Evolutionary conservation across 2,797 vertebrate species (phyloP).

Genomic region (Cossypha niveicapilla): DNA sequence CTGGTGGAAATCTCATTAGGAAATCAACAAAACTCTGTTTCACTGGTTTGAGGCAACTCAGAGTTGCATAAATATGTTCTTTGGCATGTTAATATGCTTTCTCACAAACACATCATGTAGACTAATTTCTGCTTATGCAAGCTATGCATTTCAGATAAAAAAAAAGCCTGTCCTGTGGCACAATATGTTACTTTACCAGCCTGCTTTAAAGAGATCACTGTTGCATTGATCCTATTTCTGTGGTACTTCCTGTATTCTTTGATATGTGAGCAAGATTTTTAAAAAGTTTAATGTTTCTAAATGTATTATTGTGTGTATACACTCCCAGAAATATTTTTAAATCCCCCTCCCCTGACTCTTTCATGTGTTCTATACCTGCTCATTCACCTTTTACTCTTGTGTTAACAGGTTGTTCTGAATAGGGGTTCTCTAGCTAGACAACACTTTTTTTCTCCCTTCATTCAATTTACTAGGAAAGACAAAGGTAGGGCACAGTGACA

Average conservation of each 20-base stretch:
- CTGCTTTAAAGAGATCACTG: not conserved
- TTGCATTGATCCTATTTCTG: not conserved
- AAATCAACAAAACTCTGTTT: not conserved
- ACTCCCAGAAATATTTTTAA: not conserved
- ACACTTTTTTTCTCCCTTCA: not conserved
- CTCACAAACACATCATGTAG: not conserved
- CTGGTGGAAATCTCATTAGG: not conserved
- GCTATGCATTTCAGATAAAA: not conserved
- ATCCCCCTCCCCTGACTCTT: not conserved
- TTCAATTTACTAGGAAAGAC: not conserved
- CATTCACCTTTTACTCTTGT: not conserved
- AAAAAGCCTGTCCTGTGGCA: not conserved
- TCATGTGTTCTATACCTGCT: not conserved
- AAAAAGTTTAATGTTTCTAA: not conserved
- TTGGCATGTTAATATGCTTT: not conserved
- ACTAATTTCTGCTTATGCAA: not conserved
- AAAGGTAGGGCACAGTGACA: not conserved
- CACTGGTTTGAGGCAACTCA: not conserved
- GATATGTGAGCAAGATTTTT: not conserved
- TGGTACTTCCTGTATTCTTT: not conserved
- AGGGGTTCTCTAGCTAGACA: not conserved
- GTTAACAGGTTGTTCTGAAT: not conserved
- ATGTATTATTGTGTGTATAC: not conserved
- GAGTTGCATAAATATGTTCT: not conserved
- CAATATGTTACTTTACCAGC: not conserved